Conservation (phyloP, 2,888 invertebrate species). For the Nezara viridula region DNA sequence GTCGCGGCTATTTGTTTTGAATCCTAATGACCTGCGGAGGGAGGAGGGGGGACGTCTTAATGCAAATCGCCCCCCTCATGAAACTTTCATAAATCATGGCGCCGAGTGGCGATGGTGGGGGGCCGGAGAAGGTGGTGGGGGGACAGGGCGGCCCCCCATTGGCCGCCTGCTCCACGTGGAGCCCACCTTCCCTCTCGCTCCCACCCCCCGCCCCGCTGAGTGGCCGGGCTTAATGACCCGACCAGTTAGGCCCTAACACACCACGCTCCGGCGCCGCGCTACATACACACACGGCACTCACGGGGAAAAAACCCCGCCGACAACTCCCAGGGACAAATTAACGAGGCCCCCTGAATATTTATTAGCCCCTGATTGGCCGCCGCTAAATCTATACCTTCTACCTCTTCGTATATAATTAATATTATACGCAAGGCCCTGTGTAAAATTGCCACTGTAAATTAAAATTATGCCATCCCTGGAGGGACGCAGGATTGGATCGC, state of each 20-base stretch:
- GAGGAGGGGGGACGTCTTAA: slow-evolving; percentile 51
- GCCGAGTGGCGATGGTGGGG: slow-evolving; percentile 26
- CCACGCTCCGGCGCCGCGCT: slow-evolving; percentile 52
- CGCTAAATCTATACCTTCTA: slow-evolving; percentile 56
- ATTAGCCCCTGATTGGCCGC: slow-evolving; percentile 53
- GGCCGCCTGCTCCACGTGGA: slow-evolving; percentile 52
- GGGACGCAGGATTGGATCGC: not conserved
- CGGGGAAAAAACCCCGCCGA: slow-evolving; percentile 51
- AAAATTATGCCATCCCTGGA: slow-evolving; percentile 40
- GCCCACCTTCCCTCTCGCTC: slow-evolving; percentile 33
- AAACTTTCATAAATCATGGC: slow-evolving; percentile 57
- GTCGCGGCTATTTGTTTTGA: slow-evolving; percentile 56
- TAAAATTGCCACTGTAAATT: slow-evolving; percentile 54
- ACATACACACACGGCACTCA: slow-evolving; percentile 49
- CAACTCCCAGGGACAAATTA: slow-evolving; percentile 56
- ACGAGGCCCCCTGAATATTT: slow-evolving; percentile 54
- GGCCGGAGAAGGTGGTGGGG: not conserved
- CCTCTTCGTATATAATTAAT: slow-evolving; percentile 53
- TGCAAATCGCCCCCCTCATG: slow-evolving; percentile 55
- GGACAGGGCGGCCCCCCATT: not conserved
- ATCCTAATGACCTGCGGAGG: slow-evolving; percentile 51
- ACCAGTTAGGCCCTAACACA: slow-evolving; percentile 56
- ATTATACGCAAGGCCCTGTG: slow-evolving; percentile 3
- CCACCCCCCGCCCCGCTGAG: slow-evolving; percentile 37
- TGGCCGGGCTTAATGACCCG: slow-evolving; percentile 58